A percentile compares a stretch with the other conserved stretches of the same genome.
These are phyloP conservation scores for Dromas ardeola DNA, from an alignment of 2,113 vertebrate genomes.

Conservation along the genomic window DNA sequence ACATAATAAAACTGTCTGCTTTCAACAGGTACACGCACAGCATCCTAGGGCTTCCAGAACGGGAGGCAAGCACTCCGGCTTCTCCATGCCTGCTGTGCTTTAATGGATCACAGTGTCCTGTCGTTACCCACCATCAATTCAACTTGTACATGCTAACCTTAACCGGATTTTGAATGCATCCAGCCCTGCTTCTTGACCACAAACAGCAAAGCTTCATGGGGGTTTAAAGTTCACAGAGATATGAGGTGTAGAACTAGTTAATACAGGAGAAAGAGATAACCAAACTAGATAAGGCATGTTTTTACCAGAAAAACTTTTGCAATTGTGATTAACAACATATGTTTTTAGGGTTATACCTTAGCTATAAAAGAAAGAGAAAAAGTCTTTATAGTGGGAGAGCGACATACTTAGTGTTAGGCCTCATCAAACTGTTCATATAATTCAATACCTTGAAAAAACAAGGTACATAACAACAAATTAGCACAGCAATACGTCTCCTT, in stretches of 20 bases:
- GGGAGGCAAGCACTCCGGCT: background rate
- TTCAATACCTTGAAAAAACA: slow-evolving; percentile 32
- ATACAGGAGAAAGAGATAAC: background rate
- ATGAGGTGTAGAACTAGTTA: background rate
- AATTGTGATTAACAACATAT: background rate
- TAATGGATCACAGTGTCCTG: background rate
- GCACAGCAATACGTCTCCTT: background rate
- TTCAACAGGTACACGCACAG: background rate
- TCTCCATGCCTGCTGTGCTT: background rate
- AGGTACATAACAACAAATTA: slow-evolving; percentile 37
- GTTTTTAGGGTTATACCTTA: background rate
- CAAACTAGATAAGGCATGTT: background rate
- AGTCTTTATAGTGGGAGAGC: background rate
- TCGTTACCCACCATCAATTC: background rate
- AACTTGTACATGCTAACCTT: background rate
- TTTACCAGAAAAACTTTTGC: background rate
- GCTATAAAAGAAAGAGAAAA: background rate
- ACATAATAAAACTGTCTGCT: background rate
- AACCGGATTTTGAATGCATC: background rate
- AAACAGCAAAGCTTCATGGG: background rate
- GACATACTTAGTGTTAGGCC: background rate
- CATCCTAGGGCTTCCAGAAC: background rate
- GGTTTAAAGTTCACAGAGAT: background rate
- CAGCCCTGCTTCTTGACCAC: background rate
- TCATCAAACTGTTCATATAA: background rate